A percentile compares a stretch with the other conserved stretches of the same genome.
Evolutionary conservation across 92 coral and sea anemone species (phyloP).

Genomic region (Zoanthus solanderi): DNA sequence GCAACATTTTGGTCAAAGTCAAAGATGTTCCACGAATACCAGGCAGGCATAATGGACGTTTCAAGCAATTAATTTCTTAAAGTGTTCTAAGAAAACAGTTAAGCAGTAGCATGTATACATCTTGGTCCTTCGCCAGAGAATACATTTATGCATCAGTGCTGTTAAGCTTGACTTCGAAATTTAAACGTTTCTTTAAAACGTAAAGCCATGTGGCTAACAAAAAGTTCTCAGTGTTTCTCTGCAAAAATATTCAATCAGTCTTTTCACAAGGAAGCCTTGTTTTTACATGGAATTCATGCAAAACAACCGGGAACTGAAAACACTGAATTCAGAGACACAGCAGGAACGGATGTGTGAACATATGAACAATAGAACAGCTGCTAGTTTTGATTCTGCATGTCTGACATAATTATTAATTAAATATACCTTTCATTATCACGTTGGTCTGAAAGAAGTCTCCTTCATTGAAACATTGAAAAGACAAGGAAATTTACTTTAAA

Average conservation of each 20-base stretch:
- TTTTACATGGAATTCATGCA: neutral
- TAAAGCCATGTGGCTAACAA: neutral
- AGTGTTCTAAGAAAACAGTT: neutral
- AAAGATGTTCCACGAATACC: neutral
- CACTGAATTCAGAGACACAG: conserved; percentile 28
- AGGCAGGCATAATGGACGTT: neutral
- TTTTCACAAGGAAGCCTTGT: neutral
- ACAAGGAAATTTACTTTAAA: neutral
- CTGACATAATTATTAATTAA: neutral
- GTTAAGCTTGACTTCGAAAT: neutral
- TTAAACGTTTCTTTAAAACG: neutral
- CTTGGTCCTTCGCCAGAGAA: neutral
- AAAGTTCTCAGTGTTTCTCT: neutral
- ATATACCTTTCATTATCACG: neutral
- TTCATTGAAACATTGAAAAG: neutral
- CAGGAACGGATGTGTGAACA: conserved; percentile 15
- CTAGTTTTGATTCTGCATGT: conserved; percentile 1
- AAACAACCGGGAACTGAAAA: conserved; percentile 25
- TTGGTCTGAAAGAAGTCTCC: neutral
- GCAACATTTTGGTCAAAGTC: conserved; percentile 5
- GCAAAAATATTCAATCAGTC: neutral
- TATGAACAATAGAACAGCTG: conserved; percentile 34
- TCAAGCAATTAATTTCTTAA: neutral
- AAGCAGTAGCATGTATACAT: neutral
- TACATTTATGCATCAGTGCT: neutral